A percentile compares a stretch with the other conserved stretches of the same genome.
Evolutionary conservation across 2,797 vertebrate genomes (phyloP).

Genomic region (Urocyon cinereoargenteus): DNA sequence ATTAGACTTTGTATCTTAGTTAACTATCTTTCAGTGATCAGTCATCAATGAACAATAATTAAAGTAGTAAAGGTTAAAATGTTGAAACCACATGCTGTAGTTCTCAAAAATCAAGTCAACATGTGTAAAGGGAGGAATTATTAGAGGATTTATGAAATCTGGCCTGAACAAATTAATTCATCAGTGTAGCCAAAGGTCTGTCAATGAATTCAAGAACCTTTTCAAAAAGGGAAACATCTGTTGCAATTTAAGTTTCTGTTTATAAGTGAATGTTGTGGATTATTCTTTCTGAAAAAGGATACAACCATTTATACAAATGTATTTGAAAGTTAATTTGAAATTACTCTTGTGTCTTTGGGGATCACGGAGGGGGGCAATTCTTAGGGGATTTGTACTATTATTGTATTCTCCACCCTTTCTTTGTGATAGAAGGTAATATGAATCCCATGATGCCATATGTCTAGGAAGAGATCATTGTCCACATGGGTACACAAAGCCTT

Average conservation of each 20-base stretch:
- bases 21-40: constrained; percentile 86
- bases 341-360: constrained; percentile 78
- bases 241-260: constrained; percentile 88
- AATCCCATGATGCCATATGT: constrained; percentile 66
- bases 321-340: constrained; percentile 84
- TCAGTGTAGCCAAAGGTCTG: constrained; percentile 88
- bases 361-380: constrained; percentile 60
- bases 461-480: constrained; percentile 66
- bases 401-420: constrained; percentile 39
- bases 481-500: constrained; percentile 23
- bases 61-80: constrained; percentile 89
- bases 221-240: constrained; percentile 89
- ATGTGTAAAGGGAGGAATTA: constrained; percentile 90
- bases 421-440: constrained; percentile 73
- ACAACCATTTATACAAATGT: constrained; percentile 82
- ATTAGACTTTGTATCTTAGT: constrained; percentile 86
- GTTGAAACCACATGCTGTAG: constrained; percentile 89
- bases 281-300: constrained; percentile 83
- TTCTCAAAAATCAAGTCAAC: constrained; percentile 90
- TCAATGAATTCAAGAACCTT: constrained; percentile 89
- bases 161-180: constrained; percentile 90
- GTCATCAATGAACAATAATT: constrained; percentile 89
- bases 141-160: constrained; percentile 90
- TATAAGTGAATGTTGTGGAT: constrained; percentile 85
- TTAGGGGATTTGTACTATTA: constrained; percentile 70